These are phyloP conservation scores for Apamea sordens DNA, from an alignment of 2,888 invertebrate species.

Conservation along the genomic window DNA sequence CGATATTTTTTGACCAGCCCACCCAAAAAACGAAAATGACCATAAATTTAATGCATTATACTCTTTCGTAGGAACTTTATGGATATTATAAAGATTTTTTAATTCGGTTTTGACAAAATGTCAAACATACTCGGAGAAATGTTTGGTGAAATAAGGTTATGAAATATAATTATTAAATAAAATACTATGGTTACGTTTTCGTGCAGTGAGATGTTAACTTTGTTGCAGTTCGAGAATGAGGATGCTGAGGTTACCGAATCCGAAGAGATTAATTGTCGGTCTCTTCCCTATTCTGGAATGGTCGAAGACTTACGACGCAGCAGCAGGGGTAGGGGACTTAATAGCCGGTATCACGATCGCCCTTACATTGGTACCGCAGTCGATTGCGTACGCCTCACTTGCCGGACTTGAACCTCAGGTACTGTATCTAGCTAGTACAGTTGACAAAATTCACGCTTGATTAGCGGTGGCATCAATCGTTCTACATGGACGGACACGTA, in stretches of 20 bases:
- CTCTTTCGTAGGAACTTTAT: conserved; percentile 12
- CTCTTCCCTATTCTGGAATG: conserved; percentile 90
- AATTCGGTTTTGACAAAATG: conserved; percentile 20
- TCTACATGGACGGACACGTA: conserved; percentile 39
- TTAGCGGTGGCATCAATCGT: conserved; percentile 48
- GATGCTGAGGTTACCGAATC: conserved; percentile 76
- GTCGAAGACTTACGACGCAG: conserved; percentile 90
- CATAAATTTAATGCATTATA: not conserved
- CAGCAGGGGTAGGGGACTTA: conserved; percentile 91
- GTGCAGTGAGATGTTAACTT: conserved; percentile 17
- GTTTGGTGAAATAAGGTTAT: conserved; percentile 4
- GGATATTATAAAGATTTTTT: not conserved
- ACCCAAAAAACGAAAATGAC: not conserved
- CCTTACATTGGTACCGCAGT: conserved; percentile 94
- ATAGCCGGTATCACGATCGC: conserved; percentile 95
- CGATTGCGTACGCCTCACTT: conserved; percentile 93
- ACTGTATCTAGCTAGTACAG: conserved; percentile 55
- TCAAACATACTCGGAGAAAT: conserved; percentile 12
- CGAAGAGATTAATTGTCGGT: conserved; percentile 73
- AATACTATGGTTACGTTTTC: conserved; percentile 1
- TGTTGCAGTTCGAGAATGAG: conserved; percentile 70
- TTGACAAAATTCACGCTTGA: conserved; percentile 58
- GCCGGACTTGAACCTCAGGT: conserved; percentile 94
- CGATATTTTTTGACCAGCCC: not conserved
- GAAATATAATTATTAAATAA: not conserved